Percentiles rank a stretch among this genome's conserved stretches.
These are phyloP conservation scores for Dermatemys mawii DNA, from an alignment of 2,113 vertebrate species.

Conservation along the genomic window DNA sequence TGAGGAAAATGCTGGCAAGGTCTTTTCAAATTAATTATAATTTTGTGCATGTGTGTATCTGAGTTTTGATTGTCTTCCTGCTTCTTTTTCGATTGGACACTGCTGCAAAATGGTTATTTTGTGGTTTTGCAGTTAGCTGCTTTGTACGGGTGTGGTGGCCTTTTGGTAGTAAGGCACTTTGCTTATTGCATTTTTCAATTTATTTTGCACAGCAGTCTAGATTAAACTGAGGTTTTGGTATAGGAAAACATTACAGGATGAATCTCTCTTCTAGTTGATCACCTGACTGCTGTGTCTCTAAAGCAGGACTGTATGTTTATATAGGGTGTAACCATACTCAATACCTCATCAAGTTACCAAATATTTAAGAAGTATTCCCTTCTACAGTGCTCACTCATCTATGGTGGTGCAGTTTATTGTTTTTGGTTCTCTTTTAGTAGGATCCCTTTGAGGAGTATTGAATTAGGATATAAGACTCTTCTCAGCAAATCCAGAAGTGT, in stretches of 20 bases:
- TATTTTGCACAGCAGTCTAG: background rate
- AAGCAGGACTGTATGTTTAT: background rate
- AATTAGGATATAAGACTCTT: background rate
- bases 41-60: background rate
- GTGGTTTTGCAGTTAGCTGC: background rate
- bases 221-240: background rate
- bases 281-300: background rate
- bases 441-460: background rate
- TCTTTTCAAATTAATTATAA: background rate
- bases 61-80: background rate
- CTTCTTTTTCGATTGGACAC: background rate
- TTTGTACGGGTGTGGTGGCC: slow-evolving; percentile 14
- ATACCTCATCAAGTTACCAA: background rate
- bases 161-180: slow-evolving; percentile 23
- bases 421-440: background rate
- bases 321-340: background rate
- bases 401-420: background rate
- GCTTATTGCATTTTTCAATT: slow-evolving; percentile 20
- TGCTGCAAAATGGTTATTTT: background rate
- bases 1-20: background rate
- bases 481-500: background rate
- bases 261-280: slow-evolving; percentile 1
- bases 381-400: background rate
- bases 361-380: background rate
- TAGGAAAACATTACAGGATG: background rate